Conservation (phyloP, 2,113 vertebrate species). For the Brevimyrus niger region DNA sequence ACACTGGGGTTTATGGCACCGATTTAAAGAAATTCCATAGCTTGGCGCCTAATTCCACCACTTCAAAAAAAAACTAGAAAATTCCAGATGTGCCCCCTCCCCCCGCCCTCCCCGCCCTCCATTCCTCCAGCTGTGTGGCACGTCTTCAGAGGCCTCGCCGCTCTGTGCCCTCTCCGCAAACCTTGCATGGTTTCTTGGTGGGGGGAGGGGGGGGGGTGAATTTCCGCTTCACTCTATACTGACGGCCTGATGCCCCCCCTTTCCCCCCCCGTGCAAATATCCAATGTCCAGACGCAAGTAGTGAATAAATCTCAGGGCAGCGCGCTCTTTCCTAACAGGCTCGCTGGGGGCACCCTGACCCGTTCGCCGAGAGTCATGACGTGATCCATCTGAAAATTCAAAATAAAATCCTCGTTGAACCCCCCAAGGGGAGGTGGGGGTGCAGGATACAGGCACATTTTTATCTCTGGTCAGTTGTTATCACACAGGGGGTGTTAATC, state of each 20-base stretch:
- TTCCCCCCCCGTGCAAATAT: background rate
- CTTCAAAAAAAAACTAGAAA: background rate
- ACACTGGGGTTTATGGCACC: background rate
- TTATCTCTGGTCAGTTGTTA: constrained; percentile 4
- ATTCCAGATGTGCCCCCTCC: constrained; percentile 4
- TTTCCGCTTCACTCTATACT: background rate
- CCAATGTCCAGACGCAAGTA: background rate
- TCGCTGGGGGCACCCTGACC: background rate
- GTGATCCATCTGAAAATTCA: background rate
- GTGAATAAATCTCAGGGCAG: background rate
- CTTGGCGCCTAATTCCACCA: background rate
- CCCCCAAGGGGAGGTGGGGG: background rate
- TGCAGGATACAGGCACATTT: background rate
- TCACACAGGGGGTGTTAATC: background rate
- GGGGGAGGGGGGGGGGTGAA: background rate
- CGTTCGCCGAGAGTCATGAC: background rate
- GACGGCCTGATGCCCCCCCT: background rate
- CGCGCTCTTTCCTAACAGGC: background rate
- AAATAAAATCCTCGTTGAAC: background rate
- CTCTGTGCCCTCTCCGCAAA: background rate
- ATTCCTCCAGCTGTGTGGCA: background rate
- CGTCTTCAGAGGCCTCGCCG: background rate
- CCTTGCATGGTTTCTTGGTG: background rate
- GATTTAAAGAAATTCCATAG: background rate
- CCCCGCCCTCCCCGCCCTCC: background rate